Evolutionary conservation across 2,888 invertebrate species (phyloP), one percentile per base, ranked within the genome.

Genomic region (Cheilosia vernalis): DNA sequence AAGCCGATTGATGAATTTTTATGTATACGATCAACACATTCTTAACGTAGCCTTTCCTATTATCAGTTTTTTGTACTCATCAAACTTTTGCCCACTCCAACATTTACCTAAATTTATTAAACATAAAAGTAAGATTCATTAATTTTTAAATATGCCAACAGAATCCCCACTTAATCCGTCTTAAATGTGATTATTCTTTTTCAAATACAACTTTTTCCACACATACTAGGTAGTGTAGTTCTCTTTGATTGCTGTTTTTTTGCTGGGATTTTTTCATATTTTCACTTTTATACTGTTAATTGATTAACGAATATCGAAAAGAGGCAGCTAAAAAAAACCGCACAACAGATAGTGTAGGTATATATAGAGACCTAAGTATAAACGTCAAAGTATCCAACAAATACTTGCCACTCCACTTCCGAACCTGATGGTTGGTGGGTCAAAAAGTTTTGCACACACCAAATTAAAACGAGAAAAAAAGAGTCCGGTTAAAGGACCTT

Each of bases 231-330:
- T 42, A 64, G 47, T 17, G 60, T 72, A 55, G 77, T 82, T 77
- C 63, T 78, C 77, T 73, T 72, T 51, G 42, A 66, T 10, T 66
- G 49, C 40, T 21, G 66, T 61, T 67, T 24, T 24, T 67, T 24
- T 24, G 24, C 24, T 24, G 66, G 55, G 70, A 72, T 67, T 69
- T 74, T 58, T 70, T 33, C 40, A 19, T 56, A 49, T 51, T 49
- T 51, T 33, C 40, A 70, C 67, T 53, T 69, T 69, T 51, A 60
- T 70, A 47, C 78, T 55, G 78, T 83, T 73, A 83, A 83, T 83
- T 79, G 84, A 84, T 79, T 79, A 79, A 55, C 74, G 69, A 74
- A 73, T 84, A 84, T 79, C 73, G 63, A 79, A 79, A 79, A 84
- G 79, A 79, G 73, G 24, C 56, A 64, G 58, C 79, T 64, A 64